These are phyloP conservation scores for Borostomias antarcticus DNA, from an alignment of 2,797 vertebrate genomes.

Conservation along the genomic window DNA sequence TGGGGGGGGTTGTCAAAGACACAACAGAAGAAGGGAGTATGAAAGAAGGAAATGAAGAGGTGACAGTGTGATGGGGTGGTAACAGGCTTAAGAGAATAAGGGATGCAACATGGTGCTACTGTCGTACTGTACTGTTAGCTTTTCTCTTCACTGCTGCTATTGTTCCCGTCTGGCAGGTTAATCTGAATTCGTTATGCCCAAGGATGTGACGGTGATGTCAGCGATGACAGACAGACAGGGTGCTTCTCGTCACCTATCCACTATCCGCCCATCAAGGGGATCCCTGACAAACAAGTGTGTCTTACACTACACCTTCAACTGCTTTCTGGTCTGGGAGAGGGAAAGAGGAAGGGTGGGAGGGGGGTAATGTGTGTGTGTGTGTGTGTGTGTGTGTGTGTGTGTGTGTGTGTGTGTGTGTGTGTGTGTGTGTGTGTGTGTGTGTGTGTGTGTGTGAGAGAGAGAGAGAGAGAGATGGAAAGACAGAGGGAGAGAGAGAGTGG, in stretches of 20 bases:
- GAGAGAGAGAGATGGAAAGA: no score
- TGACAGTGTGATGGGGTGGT: background rate
- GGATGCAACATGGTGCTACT: no score
- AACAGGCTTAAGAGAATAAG: conserved; percentile 5
- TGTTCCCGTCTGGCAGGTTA: background rate
- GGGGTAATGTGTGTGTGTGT: no score
- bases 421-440: conserved; percentile 1
- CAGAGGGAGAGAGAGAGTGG: background rate
- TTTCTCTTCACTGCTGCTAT: background rate
- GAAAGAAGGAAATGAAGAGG: background rate
- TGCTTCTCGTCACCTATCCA: no score
- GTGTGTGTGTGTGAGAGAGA: background rate
- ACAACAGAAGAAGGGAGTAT: no score
- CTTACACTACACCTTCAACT: no score
- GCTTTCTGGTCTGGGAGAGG: conserved; percentile 1
- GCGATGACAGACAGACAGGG: conserved; percentile 2
- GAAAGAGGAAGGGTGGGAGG: background rate
- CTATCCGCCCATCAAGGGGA: conserved; percentile 3
- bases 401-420: conserved; percentile 11
- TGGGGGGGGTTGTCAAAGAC: no score
- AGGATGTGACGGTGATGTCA: background rate
- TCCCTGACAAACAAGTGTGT: conserved; percentile 32
- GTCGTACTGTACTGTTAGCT: background rate
- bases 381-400: conserved; percentile 15
- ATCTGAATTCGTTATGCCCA: background rate